Percentiles rank a stretch among this genome's conserved stretches.
phyloP scores from a whole-genome alignment of 2,113 vertebrate genomes.

The Cinclus mexicanus region DNA sequence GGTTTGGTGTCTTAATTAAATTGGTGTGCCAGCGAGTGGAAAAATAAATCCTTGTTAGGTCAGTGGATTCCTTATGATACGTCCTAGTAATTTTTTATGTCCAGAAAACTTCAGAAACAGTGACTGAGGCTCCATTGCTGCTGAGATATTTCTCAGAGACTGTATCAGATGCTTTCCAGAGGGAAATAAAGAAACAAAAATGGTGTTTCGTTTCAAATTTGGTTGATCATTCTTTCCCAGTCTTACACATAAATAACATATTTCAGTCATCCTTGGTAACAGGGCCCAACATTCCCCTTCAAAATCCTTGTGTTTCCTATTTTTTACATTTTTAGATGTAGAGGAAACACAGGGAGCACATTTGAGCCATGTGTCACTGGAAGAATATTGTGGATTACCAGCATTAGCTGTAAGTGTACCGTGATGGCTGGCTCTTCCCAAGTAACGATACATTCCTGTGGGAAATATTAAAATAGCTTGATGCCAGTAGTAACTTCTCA shows the following conservation, averaged over 20 bases:
- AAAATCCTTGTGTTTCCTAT: neutral
- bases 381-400: neutral
- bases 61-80: neutral
- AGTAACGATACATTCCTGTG: neutral
- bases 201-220: neutral
- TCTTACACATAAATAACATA: neutral
- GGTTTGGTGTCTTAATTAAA: slow-evolving; percentile 48
- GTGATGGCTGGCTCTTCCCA: neutral
- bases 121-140: neutral
- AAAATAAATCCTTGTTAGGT: slow-evolving; percentile 38
- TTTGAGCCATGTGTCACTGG: neutral
- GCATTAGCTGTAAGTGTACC: neutral
- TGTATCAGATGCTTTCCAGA: neutral
- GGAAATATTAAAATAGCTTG: neutral
- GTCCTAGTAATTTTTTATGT: neutral
- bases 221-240: neutral
- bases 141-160: neutral
- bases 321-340: neutral
- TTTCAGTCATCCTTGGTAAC: neutral
- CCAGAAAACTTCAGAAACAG: neutral
- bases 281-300: neutral
- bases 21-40: neutral
- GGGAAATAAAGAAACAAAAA: neutral
- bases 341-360: neutral
- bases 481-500: neutral